A percentile compares a stretch with the other conserved stretches of the same genome.
phyloP scores from a whole-genome alignment of 2,797 vertebrate species.

The Choloepus didactylus region DNA sequence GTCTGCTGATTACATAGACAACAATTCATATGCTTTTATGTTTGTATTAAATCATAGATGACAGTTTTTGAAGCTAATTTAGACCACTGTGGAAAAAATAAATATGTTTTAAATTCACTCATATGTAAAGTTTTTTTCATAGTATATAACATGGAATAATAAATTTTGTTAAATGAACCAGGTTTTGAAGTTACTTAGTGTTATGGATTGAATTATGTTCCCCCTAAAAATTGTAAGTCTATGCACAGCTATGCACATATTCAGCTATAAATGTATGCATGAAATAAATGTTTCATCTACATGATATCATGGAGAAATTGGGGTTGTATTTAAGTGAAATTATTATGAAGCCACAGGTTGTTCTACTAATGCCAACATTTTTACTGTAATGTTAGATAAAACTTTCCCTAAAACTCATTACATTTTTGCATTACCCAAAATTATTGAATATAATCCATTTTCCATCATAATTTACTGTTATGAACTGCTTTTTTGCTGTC shows the following conservation, averaged over 20 bases:
- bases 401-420: neutral
- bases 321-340: neutral
- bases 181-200: neutral
- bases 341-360: neutral
- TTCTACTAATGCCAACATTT: neutral
- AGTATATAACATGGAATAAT: neutral
- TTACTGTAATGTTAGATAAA: neutral
- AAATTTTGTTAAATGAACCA: neutral
- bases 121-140: neutral
- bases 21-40: neutral
- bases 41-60: neutral
- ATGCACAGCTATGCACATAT: neutral
- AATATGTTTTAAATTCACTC: neutral
- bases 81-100: neutral
- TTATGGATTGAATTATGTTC: too few species aligned
- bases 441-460: neutral
- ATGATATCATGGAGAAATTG: neutral
- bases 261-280: neutral
- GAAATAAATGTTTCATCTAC: neutral
- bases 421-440: neutral
- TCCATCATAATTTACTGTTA: neutral
- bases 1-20: neutral
- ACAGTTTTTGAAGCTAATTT: neutral
- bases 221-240: neutral
- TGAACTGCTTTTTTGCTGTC: neutral